Percentiles rank a stretch among this genome's conserved stretches.
These are phyloP conservation scores for Takifugu bimaculatus DNA, from an alignment of 2,113 vertebrate species.

Conservation along the genomic window DNA sequence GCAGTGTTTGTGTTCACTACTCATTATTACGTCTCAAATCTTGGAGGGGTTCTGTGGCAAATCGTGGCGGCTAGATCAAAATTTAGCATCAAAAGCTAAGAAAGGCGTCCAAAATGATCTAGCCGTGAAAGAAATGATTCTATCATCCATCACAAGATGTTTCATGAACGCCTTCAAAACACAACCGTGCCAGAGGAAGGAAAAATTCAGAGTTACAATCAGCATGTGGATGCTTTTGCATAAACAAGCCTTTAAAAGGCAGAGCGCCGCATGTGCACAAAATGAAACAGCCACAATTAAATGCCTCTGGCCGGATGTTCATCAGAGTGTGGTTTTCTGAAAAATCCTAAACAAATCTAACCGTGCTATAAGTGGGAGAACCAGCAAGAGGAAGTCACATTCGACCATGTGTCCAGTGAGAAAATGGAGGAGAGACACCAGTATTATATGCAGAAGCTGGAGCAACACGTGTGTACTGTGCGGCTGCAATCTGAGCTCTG, in stretches of 20 bases:
- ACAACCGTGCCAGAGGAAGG: constrained; percentile 15
- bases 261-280: constrained; percentile 49
- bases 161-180: constrained; percentile 12
- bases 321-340: constrained; percentile 72
- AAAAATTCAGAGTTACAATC: constrained; percentile 46
- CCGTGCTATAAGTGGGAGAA: constrained; percentile 54
- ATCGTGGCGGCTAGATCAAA: background rate
- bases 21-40: constrained; percentile 8
- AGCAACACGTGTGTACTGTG: constrained; percentile 33
- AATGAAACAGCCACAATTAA: constrained; percentile 66
- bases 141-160: background rate
- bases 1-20: constrained; percentile 32
- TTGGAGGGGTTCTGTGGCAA: background rate
- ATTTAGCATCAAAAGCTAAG: background rate
- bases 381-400: constrained; percentile 50
- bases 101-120: background rate
- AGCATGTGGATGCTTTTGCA: constrained; percentile 64
- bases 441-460: constrained; percentile 1
- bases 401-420: constrained; percentile 20
- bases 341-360: constrained; percentile 65
- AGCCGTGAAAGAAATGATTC: background rate
- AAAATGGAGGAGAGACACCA: constrained; percentile 38
- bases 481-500: constrained; percentile 44
- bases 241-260: constrained; percentile 67
- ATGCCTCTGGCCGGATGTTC: constrained; percentile 70